phyloP scores from a whole-genome alignment of 2,113 vertebrate species.

The Corythaeola cristata region DNA sequence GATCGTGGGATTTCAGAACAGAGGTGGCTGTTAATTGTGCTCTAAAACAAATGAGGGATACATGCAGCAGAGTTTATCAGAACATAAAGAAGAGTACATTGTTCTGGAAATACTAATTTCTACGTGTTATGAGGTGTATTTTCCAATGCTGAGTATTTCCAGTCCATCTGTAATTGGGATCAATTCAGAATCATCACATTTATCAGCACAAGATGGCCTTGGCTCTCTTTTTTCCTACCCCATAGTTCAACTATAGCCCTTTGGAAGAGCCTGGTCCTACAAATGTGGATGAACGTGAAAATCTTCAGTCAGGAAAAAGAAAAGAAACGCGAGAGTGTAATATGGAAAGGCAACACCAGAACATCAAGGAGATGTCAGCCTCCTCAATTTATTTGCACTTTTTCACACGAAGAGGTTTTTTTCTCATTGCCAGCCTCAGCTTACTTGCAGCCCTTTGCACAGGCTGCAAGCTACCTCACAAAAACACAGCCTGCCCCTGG shows the following conservation, averaged over 20 bases:
- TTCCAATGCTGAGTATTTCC: background rate
- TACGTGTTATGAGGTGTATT: accelerated
- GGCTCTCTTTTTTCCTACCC: background rate
- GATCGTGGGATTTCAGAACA: background rate
- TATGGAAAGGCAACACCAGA: background rate
- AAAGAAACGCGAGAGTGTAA: background rate
- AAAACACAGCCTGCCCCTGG: background rate
- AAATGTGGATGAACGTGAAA: background rate
- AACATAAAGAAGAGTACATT: background rate
- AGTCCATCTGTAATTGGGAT: background rate
- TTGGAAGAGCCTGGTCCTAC: background rate
- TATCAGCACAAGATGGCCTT: background rate
- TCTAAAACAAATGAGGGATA: background rate
- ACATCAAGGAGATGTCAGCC: background rate
- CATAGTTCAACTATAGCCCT: background rate
- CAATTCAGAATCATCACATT: background rate
- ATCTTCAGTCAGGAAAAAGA: background rate
- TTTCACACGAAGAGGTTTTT: background rate
- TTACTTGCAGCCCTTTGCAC: background rate
- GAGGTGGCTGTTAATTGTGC: background rate
- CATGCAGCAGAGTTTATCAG: background rate
- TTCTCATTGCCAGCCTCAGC: background rate
- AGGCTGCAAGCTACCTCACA: background rate
- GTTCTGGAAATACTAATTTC: background rate
- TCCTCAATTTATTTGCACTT: background rate